Evolutionary conservation across 2,888 invertebrate species (phyloP).

Genomic region (Drosophila histrio): DNA sequence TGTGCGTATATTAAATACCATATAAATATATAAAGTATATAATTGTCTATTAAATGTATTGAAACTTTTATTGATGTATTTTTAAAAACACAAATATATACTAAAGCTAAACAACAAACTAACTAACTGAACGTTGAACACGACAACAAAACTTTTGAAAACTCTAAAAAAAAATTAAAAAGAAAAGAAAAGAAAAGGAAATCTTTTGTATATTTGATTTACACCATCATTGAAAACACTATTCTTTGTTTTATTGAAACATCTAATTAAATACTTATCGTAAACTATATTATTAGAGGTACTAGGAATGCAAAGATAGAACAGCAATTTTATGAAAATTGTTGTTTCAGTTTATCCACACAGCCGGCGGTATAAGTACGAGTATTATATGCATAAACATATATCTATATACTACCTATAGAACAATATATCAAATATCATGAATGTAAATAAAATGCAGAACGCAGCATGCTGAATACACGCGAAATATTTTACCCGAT

Average conservation of each 20-base stretch:
- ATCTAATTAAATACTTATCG: constrained; percentile 15
- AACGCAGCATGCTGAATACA: constrained; percentile 42
- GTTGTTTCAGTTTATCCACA: constrained; percentile 26
- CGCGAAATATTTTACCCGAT: constrained; percentile 64
- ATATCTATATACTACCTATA: constrained; percentile 26
- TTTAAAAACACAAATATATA: constrained; percentile 32
- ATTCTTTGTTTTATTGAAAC: constrained; percentile 19
- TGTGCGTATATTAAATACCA: constrained; percentile 39
- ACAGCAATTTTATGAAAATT: constrained; percentile 53
- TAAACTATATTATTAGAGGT: constrained; percentile 33
- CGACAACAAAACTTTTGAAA: constrained; percentile 20
- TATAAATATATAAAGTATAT: constrained; percentile 39
- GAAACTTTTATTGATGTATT: constrained; percentile 62
- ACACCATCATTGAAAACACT: constrained; percentile 80
- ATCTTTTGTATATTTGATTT: constrained; percentile 73
- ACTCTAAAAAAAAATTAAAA: constrained; percentile 16
- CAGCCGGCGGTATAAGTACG: constrained; percentile 17
- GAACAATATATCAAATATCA: constrained; percentile 40
- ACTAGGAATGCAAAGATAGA: constrained; percentile 22
- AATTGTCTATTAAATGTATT: constrained; percentile 54
- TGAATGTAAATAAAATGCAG: constrained; percentile 67
- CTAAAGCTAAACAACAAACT: constrained; percentile 8
- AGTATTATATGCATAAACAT: constrained; percentile 38
- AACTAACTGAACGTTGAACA: constrained; percentile 28
- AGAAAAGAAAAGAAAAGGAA: not conserved